Evolutionary conservation across 2,113 vertebrate species (phyloP).

Genomic region (Triplophysa siluroides): DNA sequence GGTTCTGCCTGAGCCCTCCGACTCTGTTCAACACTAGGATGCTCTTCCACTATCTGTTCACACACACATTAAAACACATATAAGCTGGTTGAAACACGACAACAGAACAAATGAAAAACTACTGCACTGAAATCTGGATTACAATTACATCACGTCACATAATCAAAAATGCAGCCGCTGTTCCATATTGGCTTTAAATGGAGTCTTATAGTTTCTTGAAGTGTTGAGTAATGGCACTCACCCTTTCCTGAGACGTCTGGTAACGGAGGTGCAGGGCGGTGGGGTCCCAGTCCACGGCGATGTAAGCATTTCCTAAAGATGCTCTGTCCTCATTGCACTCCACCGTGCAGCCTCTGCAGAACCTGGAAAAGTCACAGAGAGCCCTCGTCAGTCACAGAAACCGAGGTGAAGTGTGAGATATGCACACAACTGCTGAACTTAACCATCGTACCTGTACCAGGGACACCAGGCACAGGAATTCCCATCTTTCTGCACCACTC

Average conservation of each 20-base stretch:
- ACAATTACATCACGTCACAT: too few species aligned
- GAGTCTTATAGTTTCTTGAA: neutral
- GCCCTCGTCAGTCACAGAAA: slow-evolving; percentile 3
- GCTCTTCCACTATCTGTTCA: slow-evolving; percentile 89
- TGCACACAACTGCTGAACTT: neutral
- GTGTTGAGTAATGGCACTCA: slow-evolving; percentile 62
- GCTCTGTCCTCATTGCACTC: slow-evolving; percentile 90
- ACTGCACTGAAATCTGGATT: neutral
- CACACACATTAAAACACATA: slow-evolving; percentile 3
- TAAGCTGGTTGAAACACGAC: neutral
- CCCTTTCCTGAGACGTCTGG: slow-evolving; percentile 97
- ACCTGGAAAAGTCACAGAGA: slow-evolving; percentile 70
- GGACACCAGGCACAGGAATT: slow-evolving; percentile 97
- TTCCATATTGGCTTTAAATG: too few species aligned
- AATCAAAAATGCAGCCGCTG: too few species aligned
- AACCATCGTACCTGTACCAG: slow-evolving; percentile 89
- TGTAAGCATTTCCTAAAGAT: slow-evolving; percentile 88
- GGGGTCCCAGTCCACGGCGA: slow-evolving; percentile 99
- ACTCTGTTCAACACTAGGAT: slow-evolving; percentile 93
- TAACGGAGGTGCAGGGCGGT: slow-evolving; percentile 96
- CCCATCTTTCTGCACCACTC: slow-evolving; percentile 94
- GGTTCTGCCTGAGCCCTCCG: slow-evolving; percentile 92
- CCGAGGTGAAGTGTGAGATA: neutral
- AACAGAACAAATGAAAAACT: neutral
- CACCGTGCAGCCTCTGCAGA: slow-evolving; percentile 92